Percentiles rank a stretch among this genome's conserved stretches.
Evolutionary conservation across 2,888 invertebrate species (phyloP).

Genomic region (Drosophila robusta): DNA sequence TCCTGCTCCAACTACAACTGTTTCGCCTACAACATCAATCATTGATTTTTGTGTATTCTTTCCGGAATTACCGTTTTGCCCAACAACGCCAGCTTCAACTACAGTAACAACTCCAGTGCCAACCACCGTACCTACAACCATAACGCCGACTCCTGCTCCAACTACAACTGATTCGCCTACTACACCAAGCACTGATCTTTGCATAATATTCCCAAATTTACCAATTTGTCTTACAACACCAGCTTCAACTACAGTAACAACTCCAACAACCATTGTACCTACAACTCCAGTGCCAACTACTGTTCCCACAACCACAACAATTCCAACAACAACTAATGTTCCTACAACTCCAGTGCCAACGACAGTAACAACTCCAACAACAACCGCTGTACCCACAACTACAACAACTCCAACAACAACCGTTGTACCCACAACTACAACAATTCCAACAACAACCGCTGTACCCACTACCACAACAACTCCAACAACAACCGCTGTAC

Average conservation of each 20-base stretch:
- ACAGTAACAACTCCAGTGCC: background rate
- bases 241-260: too few relatives aligned
- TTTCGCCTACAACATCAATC: too few relatives aligned
- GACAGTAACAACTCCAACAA: background rate
- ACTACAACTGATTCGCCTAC: too few relatives aligned
- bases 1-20: background rate
- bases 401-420: slow-evolving; percentile 1
- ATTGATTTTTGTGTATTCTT: too few relatives aligned
- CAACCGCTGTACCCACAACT: background rate
- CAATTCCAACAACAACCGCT: background rate
- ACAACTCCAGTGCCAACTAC: background rate
- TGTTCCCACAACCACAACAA: too few relatives aligned
- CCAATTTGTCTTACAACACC: too few relatives aligned
- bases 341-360: too few relatives aligned
- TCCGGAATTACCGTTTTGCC: background rate
- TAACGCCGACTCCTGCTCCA: background rate
- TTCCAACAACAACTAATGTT: background rate
- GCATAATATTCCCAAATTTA: too few relatives aligned
- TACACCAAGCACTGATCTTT: background rate
- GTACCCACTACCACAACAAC: too few relatives aligned
- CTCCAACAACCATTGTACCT: too few relatives aligned
- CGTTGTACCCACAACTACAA: background rate
- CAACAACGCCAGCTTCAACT: background rate
- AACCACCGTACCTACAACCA: background rate
- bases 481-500: too few relatives aligned